These are phyloP conservation scores for Acronicta psi DNA, from an alignment of 2,888 invertebrate genomes.

Conservation along the genomic window DNA sequence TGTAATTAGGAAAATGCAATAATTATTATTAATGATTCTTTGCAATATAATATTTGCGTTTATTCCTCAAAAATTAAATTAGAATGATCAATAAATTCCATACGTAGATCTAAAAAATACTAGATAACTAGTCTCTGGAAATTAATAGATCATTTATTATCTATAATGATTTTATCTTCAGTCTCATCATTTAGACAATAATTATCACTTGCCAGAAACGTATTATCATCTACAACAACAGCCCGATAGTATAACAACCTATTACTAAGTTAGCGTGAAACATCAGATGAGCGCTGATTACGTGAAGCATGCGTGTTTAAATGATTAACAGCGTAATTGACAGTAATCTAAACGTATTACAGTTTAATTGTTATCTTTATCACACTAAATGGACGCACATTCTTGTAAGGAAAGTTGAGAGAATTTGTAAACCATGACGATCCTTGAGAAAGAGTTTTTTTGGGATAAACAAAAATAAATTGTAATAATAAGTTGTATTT, in stretches of 20 bases:
- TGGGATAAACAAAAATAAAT: too few species aligned
- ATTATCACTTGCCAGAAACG: slow-evolving; percentile 20
- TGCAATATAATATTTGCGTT: too few species aligned
- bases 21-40: too few species aligned
- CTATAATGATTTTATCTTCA: background rate
- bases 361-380: slow-evolving; percentile 39
- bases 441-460: background rate
- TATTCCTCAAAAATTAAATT: too few species aligned
- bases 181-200: background rate
- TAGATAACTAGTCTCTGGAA: too few species aligned
- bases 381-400: slow-evolving; percentile 32
- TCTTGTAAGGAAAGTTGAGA: slow-evolving; percentile 42
- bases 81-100: too few species aligned
- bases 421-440: background rate
- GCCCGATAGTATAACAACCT: slow-evolving; percentile 24
- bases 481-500: too few species aligned
- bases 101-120: too few species aligned
- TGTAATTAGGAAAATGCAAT: too few species aligned
- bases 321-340: slow-evolving; percentile 25
- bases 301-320: slow-evolving; percentile 26
- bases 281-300: slow-evolving; percentile 30
- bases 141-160: too few species aligned
- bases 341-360: slow-evolving; percentile 17
- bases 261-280: slow-evolving; percentile 17
- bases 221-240: slow-evolving; percentile 8